Evolutionary conservation across 2,113 vertebrate genomes (phyloP).

Genomic region (Alectura lathami): DNA sequence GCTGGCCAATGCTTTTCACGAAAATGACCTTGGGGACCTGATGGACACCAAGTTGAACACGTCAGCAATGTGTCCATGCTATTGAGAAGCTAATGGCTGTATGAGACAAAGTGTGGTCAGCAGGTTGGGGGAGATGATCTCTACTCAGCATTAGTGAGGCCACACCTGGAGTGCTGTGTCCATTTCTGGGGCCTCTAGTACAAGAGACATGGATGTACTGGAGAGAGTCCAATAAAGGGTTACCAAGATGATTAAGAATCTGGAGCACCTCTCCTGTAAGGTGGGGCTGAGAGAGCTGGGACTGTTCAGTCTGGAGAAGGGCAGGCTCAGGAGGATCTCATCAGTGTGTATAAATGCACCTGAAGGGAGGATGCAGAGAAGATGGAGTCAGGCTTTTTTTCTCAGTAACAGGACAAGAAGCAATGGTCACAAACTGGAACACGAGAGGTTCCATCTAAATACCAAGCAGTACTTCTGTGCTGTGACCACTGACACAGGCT

Average conservation of each 20-base stretch:
- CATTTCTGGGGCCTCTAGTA: not conserved
- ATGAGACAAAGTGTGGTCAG: not conserved
- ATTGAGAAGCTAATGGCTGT: not conserved
- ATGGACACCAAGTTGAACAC: not conserved
- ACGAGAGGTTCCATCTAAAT: not conserved
- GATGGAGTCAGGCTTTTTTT: no score
- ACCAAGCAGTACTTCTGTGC: not conserved
- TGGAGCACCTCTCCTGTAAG: no score
- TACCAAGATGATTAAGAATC: not conserved
- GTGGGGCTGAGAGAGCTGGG: no score
- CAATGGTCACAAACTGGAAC: not conserved
- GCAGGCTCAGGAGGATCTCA: no score
- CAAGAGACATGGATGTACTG: not conserved
- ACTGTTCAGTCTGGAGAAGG: no score
- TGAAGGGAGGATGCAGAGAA: no score
- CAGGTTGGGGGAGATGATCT: not conserved
- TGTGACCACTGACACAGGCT: not conserved
- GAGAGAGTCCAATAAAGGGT: not conserved
- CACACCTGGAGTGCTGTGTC: not conserved
- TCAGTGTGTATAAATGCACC: no score
- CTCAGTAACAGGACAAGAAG: not conserved
- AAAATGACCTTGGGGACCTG: not conserved
- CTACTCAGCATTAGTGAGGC: not conserved
- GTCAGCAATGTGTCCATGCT: not conserved
- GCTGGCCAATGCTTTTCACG: no score